These are phyloP conservation scores for Ariopsis seemanni DNA, from an alignment of 2,113 vertebrate genomes.

Conservation along the genomic window DNA sequence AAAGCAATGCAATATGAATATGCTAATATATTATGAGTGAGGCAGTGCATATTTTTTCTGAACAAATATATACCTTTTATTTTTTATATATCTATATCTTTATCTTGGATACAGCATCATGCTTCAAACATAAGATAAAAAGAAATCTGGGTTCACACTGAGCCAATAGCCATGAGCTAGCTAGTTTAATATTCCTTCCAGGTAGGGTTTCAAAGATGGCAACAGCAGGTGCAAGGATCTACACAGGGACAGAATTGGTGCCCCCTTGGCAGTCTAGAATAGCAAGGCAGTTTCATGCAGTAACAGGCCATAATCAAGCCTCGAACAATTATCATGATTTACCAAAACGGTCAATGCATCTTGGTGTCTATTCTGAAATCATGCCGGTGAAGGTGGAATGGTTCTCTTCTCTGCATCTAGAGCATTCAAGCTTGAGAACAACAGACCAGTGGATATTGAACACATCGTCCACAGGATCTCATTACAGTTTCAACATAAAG, in stretches of 20 bases:
- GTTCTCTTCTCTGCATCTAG: neutral
- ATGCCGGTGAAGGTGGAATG: neutral
- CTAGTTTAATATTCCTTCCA: neutral
- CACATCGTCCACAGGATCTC: neutral
- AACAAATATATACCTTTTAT: neutral
- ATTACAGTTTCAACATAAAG: neutral
- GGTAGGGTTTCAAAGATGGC: neutral
- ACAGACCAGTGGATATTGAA: neutral
- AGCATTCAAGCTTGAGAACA: neutral
- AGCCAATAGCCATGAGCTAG: neutral
- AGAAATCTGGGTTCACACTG: neutral
- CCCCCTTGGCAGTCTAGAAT: neutral
- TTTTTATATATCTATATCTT: too few species aligned
- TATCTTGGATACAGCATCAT: neutral
- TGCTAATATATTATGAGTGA: neutral
- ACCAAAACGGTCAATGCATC: neutral
- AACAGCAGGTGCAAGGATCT: neutral
- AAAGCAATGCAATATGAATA: neutral
- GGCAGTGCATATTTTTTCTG: neutral
- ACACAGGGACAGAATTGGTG: neutral
- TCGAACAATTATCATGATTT: neutral
- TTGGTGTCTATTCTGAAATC: neutral
- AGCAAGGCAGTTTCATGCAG: neutral
- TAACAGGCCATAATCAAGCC: neutral
- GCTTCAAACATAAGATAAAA: neutral